A percentile compares a stretch with the other conserved stretches of the same genome.
phyloP scores from a whole-genome alignment of 2,797 vertebrate genomes.

The Ceryle rudis region DNA sequence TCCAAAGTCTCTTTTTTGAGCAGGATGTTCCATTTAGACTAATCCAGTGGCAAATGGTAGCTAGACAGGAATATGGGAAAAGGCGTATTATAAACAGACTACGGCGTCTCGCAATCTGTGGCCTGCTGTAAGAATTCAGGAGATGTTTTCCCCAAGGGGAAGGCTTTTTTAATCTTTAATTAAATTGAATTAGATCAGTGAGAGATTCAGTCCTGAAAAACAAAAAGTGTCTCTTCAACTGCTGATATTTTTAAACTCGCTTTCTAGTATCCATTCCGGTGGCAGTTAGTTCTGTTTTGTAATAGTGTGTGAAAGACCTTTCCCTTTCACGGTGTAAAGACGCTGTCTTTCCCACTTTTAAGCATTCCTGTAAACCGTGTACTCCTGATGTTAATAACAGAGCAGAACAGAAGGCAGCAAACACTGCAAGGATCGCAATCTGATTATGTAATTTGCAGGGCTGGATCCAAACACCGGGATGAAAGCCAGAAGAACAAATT shows the following conservation, averaged over 20 bases:
- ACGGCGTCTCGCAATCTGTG: neutral
- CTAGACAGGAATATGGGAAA: neutral
- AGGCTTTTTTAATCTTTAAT: neutral
- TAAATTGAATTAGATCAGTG: neutral
- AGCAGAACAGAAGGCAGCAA: conserved; percentile 38
- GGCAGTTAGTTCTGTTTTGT: neutral
- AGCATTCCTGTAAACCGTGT: neutral
- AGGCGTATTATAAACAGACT: neutral
- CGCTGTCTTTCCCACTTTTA: neutral
- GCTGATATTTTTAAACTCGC: neutral
- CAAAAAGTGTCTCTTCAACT: neutral
- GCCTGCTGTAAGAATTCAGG: neutral
- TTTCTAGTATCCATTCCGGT: neutral
- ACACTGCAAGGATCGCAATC: neutral
- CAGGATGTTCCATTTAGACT: conserved; percentile 24
- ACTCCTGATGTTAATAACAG: neutral
- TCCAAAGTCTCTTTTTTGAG: conserved; percentile 77
- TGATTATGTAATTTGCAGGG: neutral
- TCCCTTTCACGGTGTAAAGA: neutral
- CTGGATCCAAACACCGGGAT: conserved; percentile 23
- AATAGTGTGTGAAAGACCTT: neutral
- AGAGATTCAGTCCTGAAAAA: neutral
- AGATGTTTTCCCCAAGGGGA: neutral
- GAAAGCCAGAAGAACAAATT: conserved; percentile 29
- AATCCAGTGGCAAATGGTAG: neutral